These are phyloP conservation scores for Heterotilapia buettikoferi DNA, from an alignment of 2,113 vertebrate genomes.

Conservation along the genomic window DNA sequence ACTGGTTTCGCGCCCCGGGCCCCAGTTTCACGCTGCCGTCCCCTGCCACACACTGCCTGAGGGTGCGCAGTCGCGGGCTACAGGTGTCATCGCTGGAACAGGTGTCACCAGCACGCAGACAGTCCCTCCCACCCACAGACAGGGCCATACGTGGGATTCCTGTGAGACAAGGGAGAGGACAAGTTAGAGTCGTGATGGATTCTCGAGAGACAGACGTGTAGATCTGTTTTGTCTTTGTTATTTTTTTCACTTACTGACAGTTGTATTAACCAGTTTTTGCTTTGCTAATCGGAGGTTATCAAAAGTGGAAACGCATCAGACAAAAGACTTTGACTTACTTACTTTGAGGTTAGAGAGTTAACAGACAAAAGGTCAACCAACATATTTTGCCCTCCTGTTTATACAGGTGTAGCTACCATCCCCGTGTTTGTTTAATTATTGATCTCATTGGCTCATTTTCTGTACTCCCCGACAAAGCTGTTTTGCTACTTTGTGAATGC, in stretches of 20 bases:
- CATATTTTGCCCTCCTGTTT: neutral
- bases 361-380: neutral
- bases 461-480: neutral
- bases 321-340: neutral
- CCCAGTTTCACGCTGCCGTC: constrained; percentile 86
- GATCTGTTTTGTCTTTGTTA: neutral
- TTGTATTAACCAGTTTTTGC: neutral
- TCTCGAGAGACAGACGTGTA: neutral
- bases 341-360: neutral
- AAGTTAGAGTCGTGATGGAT: neutral
- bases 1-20: constrained; percentile 83
- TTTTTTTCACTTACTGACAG: neutral
- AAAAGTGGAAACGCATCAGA: neutral
- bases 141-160: constrained; percentile 57
- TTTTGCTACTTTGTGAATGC: neutral
- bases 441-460: neutral
- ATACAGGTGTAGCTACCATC: neutral
- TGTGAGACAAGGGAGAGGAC: constrained; percentile 22
- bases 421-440: neutral
- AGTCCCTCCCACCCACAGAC: constrained; percentile 73
- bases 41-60: constrained; percentile 88
- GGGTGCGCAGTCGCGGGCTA: constrained; percentile 87
- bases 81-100: constrained; percentile 85
- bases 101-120: constrained; percentile 82
- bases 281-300: neutral